Evolutionary conservation across 2,888 invertebrate genomes (phyloP).

Genomic region (Hofmannophila pseudospretella): DNA sequence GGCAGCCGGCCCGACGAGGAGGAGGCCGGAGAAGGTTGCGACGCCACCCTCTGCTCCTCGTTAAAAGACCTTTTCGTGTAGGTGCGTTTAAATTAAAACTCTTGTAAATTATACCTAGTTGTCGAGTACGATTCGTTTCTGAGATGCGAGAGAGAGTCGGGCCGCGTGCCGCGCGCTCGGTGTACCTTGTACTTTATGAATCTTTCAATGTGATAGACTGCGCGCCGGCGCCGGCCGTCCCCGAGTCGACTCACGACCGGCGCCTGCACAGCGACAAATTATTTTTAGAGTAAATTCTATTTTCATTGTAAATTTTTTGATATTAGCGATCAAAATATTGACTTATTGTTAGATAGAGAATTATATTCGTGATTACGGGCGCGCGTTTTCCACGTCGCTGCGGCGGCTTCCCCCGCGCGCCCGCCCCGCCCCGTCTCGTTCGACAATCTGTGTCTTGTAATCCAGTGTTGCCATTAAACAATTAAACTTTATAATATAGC

Average conservation of each 20-base stretch:
- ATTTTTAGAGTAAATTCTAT: conserved; percentile 77
- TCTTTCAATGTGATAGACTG: conserved; percentile 75
- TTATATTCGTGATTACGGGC: conserved; percentile 67
- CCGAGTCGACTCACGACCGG: conserved; percentile 62
- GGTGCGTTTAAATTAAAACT: conserved; percentile 53
- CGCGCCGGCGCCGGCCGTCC: conserved; percentile 64
- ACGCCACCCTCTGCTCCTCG: conserved; percentile 89
- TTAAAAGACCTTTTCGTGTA: conserved; percentile 92
- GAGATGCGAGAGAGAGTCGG: conserved; percentile 34
- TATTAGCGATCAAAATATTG: conserved; percentile 69
- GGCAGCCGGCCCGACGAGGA: conserved; percentile 52
- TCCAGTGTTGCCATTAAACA: conserved; percentile 63
- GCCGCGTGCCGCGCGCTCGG: conserved; percentile 21
- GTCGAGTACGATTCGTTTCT: conserved; percentile 52
- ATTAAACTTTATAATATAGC: conserved; percentile 67
- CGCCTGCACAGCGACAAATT: conserved; percentile 57
- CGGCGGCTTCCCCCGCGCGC: conserved; percentile 39
- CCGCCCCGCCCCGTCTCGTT: conserved; percentile 60
- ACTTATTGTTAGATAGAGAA: conserved; percentile 74
- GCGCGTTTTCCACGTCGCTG: conserved; percentile 55
- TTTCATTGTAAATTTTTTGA: conserved; percentile 76
- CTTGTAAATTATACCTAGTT: conserved; percentile 62
- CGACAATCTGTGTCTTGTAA: conserved; percentile 68
- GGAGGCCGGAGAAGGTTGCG: conserved; percentile 82
- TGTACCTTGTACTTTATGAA: conserved; percentile 64